Base-by-base conservation (phyloP, 1,140 invertebrate genomes). In the Littorina saxatilis region DNA sequence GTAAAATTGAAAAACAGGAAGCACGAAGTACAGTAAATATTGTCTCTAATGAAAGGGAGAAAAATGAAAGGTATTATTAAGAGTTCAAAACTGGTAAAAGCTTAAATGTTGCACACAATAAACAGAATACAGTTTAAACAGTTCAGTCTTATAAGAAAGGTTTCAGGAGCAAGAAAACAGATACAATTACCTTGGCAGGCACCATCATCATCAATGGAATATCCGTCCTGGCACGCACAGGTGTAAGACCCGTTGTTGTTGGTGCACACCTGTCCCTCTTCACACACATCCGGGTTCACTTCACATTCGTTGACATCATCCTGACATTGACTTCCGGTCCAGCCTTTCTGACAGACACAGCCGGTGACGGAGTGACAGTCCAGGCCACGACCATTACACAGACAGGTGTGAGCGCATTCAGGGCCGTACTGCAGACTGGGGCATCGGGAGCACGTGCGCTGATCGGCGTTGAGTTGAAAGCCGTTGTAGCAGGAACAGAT, bases 401-500 rank as follows among this genome's bases (percentile, higher is more conserved):
- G 20, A 50, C 76, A 61, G 55, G 23, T 37, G 70, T 55, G 43
- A 5, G 7, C 7, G 17, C 43, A 47, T 17, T 47, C 43, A 17
- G 43, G 43, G 43, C 23, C 29, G 61, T 77, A 83, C 32, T 75
- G 52, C 2, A 61, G 72, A 29, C 43, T 43, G 27, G 79, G 68
- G 43, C 82, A 83, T 37, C 52, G 76, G 32, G 29, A 23, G 15
- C 80, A 81, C 29, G 73, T 47, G 35, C 39, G 73, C n/a, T 39
- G 35, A 37, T 81, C 80, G 23, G 72, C n/a, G 43, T 52, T 35
- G 2, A 82, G 63, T 5, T 20, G 20, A 66, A 75, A 84, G 47
- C 88, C 88, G 7, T 32, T 37, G 32, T 78, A 66, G 74, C 88
- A 88, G 7, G 63, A 37, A 79, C 88, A 88, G n/a, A 77, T 83